Evolutionary conservation across 1,140 invertebrate genomes (phyloP).

Genomic region (Sycophaga agraensis): DNA sequence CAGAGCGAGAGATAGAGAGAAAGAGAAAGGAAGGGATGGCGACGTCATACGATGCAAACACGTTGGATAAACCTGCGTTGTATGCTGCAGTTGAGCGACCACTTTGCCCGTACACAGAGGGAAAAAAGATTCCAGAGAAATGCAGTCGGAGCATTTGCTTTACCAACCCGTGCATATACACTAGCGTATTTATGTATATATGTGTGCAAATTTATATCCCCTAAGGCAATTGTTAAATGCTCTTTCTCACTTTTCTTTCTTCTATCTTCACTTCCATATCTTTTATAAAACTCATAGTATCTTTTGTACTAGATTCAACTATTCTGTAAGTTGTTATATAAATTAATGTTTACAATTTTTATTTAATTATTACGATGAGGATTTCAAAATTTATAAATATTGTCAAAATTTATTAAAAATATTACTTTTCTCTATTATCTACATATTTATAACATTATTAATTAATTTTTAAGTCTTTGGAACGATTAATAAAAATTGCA

Average conservation of each 20-base stretch:
- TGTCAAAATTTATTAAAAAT: no score
- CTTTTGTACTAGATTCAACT: no score
- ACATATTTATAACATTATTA: no score
- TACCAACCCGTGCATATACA: neutral
- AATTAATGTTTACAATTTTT: no score
- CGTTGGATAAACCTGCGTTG: no score
- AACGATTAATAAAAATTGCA: no score
- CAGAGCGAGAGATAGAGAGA: neutral
- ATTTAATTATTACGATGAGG: no score
- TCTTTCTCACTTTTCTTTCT: neutral
- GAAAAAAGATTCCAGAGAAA: neutral
- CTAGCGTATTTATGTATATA: neutral
- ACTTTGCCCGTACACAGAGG: neutral
- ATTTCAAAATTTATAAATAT: no score
- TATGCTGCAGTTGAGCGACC: neutral
- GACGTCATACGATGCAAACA: conserved; percentile 9
- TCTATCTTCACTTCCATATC: neutral
- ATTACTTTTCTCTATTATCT: no score
- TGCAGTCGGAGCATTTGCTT: neutral
- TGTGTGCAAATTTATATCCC: neutral
- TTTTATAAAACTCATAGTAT: no score
- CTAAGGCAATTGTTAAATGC: conserved; percentile 6
- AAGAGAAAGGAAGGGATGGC: neutral
- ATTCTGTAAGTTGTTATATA: no score
- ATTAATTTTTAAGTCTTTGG: no score